Evolutionary conservation across 2,888 invertebrate genomes (phyloP).

Genomic region (Sphaeridia pumilis): DNA sequence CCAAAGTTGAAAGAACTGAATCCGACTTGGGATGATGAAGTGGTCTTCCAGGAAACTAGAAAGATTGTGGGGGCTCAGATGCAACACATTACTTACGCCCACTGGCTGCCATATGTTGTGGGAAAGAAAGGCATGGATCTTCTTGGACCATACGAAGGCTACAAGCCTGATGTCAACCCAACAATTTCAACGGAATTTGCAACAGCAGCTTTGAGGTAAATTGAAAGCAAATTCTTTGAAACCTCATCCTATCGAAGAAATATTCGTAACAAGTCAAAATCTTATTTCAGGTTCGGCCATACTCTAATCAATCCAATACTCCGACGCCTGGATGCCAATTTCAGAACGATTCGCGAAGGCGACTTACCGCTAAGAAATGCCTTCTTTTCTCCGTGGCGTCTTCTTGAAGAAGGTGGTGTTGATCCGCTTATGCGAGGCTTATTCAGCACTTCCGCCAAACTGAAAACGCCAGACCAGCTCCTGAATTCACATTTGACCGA

Average conservation of each 20-base stretch:
- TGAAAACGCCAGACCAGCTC: constrained; percentile 74
- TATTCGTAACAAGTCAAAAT: too few species aligned
- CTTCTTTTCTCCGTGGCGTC: constrained; percentile 92
- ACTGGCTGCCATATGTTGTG: constrained; percentile 83
- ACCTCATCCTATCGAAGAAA: too few species aligned
- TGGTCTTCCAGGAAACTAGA: constrained; percentile 75
- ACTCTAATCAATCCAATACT: constrained; percentile 89
- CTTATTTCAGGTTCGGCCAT: constrained; percentile 66
- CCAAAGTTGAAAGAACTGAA: constrained; percentile 62
- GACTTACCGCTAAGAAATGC: constrained; percentile 82
- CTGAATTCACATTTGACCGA: constrained; percentile 90
- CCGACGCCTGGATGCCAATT: constrained; percentile 44
- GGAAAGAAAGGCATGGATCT: constrained; percentile 57
- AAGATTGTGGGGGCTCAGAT: constrained; percentile 89
- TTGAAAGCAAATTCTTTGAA: too few species aligned
- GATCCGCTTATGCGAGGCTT: constrained; percentile 91
- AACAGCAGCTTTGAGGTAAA: constrained; percentile 73
- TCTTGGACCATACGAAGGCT: constrained; percentile 69
- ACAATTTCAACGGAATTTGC: constrained; percentile 91
- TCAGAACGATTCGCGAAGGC: constrained; percentile 63
- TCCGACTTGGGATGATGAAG: constrained; percentile 89
- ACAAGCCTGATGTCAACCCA: constrained; percentile 69
- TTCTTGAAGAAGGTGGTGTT: constrained; percentile 93
- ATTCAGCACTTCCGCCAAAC: constrained; percentile 76
- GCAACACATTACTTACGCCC: constrained; percentile 85